Evolutionary conservation across 1,140 invertebrate species (phyloP).

Genomic region (Lanistes nyassanus): DNA sequence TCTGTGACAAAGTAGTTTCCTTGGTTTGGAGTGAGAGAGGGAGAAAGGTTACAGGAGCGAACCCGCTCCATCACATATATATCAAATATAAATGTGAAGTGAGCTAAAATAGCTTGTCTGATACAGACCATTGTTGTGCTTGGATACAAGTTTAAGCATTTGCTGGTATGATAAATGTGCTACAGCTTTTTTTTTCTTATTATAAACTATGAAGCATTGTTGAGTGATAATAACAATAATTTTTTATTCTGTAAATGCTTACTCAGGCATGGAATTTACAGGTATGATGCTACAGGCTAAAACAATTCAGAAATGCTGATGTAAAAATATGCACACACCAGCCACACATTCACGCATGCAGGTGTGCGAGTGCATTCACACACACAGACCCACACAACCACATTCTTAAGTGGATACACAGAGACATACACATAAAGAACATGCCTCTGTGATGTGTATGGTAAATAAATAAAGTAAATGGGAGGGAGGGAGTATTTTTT

Average conservation of each 20-base stretch:
- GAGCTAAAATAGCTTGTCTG: too few relatives aligned
- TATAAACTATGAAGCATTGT: neutral
- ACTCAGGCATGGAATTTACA: slow-evolving; percentile 39
- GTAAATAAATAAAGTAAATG: too few relatives aligned
- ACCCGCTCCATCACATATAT: neutral
- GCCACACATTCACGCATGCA: neutral
- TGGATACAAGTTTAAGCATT: too few relatives aligned
- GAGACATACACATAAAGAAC: neutral
- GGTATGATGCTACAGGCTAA: slow-evolving; percentile 19
- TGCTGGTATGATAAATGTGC: too few relatives aligned
- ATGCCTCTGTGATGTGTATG: too few relatives aligned
- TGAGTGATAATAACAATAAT: neutral
- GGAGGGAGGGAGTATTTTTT: too few relatives aligned
- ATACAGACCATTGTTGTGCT: too few relatives aligned
- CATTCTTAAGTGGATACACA: neutral
- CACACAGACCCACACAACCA: neutral
- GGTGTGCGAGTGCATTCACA: neutral
- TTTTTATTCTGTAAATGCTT: slow-evolving; percentile 26
- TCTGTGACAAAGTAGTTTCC: too few relatives aligned
- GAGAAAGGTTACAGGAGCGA: too few relatives aligned
- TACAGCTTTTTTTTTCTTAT: slow-evolving; percentile 1
- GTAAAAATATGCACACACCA: neutral
- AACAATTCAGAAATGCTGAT: neutral
- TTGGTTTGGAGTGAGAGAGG: too few relatives aligned
- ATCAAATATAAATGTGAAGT: neutral